Percentiles rank a stretch among this genome's conserved stretches.
Conservation (phyloP, 2,888 invertebrate species). For the Acronicta aceris region DNA sequence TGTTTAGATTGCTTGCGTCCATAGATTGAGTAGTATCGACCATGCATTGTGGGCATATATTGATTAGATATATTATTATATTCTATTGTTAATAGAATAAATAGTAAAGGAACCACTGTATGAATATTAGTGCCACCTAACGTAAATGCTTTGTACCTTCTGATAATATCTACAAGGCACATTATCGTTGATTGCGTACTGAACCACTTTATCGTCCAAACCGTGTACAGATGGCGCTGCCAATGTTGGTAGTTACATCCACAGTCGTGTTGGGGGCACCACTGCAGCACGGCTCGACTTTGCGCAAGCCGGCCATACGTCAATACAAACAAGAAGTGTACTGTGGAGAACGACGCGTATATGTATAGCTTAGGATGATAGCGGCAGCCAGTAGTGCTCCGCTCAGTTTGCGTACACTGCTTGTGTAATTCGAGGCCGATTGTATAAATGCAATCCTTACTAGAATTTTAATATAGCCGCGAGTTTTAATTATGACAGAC, state of each 20-base stretch:
- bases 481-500: slow-evolving; percentile 75
- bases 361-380: slow-evolving; percentile 78
- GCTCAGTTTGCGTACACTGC: slow-evolving; percentile 80
- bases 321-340: slow-evolving; percentile 85
- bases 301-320: slow-evolving; percentile 81
- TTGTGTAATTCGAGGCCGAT: slow-evolving; percentile 80
- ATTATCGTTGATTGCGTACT: slow-evolving; percentile 6
- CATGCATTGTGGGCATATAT: no score
- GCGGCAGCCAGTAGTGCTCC: slow-evolving; percentile 79
- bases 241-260: slow-evolving; percentile 31
- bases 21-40: no score
- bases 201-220: background rate
- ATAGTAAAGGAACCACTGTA: no score
- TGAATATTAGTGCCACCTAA: slow-evolving; percentile 48
- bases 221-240: slow-evolving; percentile 62
- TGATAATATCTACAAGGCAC: slow-evolving; percentile 5
- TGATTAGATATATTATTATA: no score
- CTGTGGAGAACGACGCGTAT: slow-evolving; percentile 72
- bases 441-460: slow-evolving; percentile 75
- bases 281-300: slow-evolving; percentile 50
- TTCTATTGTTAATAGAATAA: no score
- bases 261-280: slow-evolving; percentile 61
- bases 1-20: no score
- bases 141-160: slow-evolving; percentile 25
- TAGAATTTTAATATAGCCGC: slow-evolving; percentile 72